Percentiles rank a stretch among this genome's conserved stretches.
These are phyloP conservation scores for Brachionus sp. DNA, from an alignment of 1,140 invertebrate species.

Conservation along the genomic window DNA sequence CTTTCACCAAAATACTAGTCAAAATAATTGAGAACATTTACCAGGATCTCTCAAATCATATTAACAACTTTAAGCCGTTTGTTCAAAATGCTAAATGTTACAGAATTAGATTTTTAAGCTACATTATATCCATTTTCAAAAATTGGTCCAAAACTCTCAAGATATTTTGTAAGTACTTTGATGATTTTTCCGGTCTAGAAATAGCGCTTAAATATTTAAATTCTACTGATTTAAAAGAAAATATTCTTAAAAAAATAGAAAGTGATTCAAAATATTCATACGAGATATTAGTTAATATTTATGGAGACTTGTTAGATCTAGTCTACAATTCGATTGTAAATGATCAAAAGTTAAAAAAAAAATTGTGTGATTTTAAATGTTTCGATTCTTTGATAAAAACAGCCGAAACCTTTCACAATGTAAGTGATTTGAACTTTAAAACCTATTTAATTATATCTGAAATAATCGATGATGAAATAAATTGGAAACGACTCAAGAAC, in stretches of 20 bases:
- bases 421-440: conserved; percentile 25
- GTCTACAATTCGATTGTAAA: neutral
- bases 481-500: conserved; percentile 7
- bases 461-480: conserved; percentile 18
- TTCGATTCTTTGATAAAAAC: neutral
- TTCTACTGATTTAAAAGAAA: neutral
- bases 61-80: neutral
- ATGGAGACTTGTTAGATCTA: neutral
- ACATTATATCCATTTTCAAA: neutral
- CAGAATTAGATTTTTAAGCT: conserved; percentile 10
- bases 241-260: neutral
- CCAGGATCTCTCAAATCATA: neutral
- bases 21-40: neutral
- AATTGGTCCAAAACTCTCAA: conserved; percentile 9
- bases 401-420: neutral
- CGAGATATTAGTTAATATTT: neutral
- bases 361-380: neutral
- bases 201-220: neutral
- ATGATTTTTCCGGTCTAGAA: neutral
- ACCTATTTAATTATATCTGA: conserved; percentile 7
- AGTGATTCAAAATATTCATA: conserved; percentile 27
- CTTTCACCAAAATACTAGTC: neutral
- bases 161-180: neutral
- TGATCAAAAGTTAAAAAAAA: neutral
- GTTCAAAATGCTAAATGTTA: neutral